phyloP scores from a whole-genome alignment of 2,113 vertebrate species.

The Myotis brandtii region DNA sequence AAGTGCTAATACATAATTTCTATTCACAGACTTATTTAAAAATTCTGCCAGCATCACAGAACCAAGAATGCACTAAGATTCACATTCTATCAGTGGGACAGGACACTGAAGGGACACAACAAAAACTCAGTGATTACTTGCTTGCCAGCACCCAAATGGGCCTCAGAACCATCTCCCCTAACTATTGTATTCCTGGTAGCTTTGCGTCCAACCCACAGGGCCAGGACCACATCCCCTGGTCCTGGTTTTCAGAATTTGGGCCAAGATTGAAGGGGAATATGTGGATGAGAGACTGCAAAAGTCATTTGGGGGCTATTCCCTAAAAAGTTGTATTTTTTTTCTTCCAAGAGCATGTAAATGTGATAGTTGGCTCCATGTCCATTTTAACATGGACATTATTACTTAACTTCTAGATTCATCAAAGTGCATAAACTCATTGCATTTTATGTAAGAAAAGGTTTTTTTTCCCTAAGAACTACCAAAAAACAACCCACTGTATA shows the following conservation, averaged over 20 bases:
- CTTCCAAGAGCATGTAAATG: not conserved
- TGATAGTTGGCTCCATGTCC: not conserved
- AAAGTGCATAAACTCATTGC: not conserved
- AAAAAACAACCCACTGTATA: not conserved
- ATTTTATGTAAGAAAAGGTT: not conserved
- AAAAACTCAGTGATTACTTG: not conserved
- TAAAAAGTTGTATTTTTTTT: not conserved
- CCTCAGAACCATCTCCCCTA: conserved; percentile 19
- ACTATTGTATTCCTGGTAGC: not conserved
- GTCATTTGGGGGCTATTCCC: not conserved
- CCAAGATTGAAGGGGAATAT: not conserved
- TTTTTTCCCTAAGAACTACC: not conserved
- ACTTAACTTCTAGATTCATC: not conserved
- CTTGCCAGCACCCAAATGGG: not conserved
- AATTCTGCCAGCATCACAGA: conserved; percentile 26
- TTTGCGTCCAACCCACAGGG: not conserved
- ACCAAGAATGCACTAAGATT: not conserved
- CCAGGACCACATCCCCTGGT: not conserved
- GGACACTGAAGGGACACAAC: not conserved
- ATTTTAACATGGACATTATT: not conserved
- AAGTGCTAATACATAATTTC: conserved; percentile 54
- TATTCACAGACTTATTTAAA: conserved; percentile 28
- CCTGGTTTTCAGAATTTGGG: not conserved
- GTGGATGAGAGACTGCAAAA: not conserved
- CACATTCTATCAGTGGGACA: not conserved